Percentiles rank a stretch among this genome's conserved stretches.
Evolutionary conservation across 1,140 invertebrate genomes (phyloP).

Genomic region (Paramacrobiotus metropolitanus): DNA sequence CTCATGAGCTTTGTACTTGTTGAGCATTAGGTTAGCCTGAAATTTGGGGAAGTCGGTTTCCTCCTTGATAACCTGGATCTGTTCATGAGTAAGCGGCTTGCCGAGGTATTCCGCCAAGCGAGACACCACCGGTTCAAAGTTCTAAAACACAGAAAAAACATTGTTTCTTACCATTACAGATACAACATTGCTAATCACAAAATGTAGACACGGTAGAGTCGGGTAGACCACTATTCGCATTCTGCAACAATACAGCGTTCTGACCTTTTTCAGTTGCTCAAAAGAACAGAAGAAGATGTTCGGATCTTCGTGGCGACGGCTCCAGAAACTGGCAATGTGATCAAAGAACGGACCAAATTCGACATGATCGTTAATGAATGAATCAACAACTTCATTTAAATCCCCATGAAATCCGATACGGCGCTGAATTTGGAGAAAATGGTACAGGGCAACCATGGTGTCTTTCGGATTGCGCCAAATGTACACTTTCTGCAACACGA

Average conservation of each 20-base stretch:
- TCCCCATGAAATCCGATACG: not conserved
- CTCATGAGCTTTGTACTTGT: constrained; percentile 1
- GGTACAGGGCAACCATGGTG: not conserved
- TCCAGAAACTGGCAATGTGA: not conserved
- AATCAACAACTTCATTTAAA: not conserved
- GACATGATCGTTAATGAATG: not conserved
- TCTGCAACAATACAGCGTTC: not conserved
- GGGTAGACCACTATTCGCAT: constrained; percentile 2
- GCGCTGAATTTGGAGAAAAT: not conserved
- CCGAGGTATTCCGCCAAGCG: not conserved
- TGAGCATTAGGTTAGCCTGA: not conserved
- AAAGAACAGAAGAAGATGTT: constrained; percentile 4
- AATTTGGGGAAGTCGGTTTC: constrained; percentile 3
- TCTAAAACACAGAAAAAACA: not conserved
- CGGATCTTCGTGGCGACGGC: not conserved
- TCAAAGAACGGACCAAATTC: not conserved
- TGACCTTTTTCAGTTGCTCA: not conserved
- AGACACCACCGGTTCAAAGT: not conserved
- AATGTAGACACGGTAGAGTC: too few relatives aligned
- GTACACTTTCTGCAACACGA: not conserved
- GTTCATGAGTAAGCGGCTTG: not conserved
- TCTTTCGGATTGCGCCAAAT: constrained; percentile 2
- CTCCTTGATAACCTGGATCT: not conserved
- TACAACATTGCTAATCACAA: too few relatives aligned
- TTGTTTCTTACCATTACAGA: not conserved